Base-by-base conservation (phyloP, 2,113 vertebrate species). In the Gobius niger region DNA sequence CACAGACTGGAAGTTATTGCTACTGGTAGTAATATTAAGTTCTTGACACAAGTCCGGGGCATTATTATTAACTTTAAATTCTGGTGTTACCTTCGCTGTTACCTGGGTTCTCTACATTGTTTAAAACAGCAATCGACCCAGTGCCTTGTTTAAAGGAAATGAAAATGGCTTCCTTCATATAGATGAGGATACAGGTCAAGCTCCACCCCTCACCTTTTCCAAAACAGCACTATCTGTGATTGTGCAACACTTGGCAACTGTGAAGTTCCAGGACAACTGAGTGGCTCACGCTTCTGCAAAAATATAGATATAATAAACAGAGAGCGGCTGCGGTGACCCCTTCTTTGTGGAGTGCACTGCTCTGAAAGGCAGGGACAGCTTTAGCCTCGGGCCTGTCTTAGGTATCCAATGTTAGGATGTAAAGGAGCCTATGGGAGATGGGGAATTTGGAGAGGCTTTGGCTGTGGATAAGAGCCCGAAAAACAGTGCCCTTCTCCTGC, bases 351-450 rank as follows among this genome's bases (percentile, higher is more conserved):
- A 77, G 72, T 63, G 54, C 59, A 0, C 70, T 57, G 63, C 77
- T 84, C 80, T 81, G 59, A 88, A 83, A 84, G 68, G 68, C 67
- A 78, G 80, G 80, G 70, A 79, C 81, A 72, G 76, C 76, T 76
- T 76, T 86, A 9, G 77, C 85, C 84, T 65, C 75, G 85, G 81
- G 85, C 73, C 63, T 76, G 65, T 77, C 83, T 77, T 77, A 67
- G 77, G 70, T 73, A 68, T 80, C 74, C 81, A 70, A 75, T 79
- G 75, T 77, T 76, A 83, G 68, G 84, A 85, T 76, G 80, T 77
- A 83, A 79, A 87, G 84, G 78, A 65, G 77, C 85, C 87, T 84
- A 85, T 82, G 87, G 80, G 84, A 81, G 77, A 82, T 65, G 57
- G 65, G 81, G 76, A 76, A 77, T 76, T 84, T 64, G 19, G 56